These are phyloP conservation scores for Perccottus glenii DNA, from an alignment of 2,113 vertebrate species.

Conservation along the genomic window DNA sequence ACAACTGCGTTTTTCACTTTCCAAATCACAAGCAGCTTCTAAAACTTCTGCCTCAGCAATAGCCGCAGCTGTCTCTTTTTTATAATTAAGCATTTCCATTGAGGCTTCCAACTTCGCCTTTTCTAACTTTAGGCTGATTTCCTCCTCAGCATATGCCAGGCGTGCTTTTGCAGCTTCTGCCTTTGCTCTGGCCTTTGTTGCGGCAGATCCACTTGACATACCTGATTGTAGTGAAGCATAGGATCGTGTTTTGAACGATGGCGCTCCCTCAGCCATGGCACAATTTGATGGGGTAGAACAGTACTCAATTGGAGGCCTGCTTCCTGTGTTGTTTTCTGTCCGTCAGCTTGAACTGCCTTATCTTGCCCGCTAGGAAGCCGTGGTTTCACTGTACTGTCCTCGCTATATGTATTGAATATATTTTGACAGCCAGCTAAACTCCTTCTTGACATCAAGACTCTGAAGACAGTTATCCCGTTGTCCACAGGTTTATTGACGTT, in stretches of 20 bases:
- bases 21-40: slow-evolving; percentile 10
- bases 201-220: slow-evolving; percentile 14
- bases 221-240: neutral
- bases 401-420: too few relatives aligned
- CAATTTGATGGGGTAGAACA: neutral
- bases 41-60: slow-evolving; percentile 19
- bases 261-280: neutral
- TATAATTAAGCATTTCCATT: neutral
- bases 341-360: too few relatives aligned
- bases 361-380: too few relatives aligned
- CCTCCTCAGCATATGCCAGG: slow-evolving; percentile 19
- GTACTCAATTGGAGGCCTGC: too few relatives aligned
- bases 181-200: too few relatives aligned
- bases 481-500: too few relatives aligned
- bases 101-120: slow-evolving; percentile 24
- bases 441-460: too few relatives aligned
- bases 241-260: neutral
- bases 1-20: slow-evolving; percentile 15
- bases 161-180: too few relatives aligned
- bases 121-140: slow-evolving; percentile 3
- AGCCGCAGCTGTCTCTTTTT: slow-evolving; percentile 20
- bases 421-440: too few relatives aligned
- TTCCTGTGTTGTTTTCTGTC: too few relatives aligned
- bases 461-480: too few relatives aligned
- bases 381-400: too few relatives aligned